Evolutionary conservation across 2,113 vertebrate species (phyloP), one percentile per base, ranked within the genome.

Genomic region (Cranoglanis bouderius): DNA sequence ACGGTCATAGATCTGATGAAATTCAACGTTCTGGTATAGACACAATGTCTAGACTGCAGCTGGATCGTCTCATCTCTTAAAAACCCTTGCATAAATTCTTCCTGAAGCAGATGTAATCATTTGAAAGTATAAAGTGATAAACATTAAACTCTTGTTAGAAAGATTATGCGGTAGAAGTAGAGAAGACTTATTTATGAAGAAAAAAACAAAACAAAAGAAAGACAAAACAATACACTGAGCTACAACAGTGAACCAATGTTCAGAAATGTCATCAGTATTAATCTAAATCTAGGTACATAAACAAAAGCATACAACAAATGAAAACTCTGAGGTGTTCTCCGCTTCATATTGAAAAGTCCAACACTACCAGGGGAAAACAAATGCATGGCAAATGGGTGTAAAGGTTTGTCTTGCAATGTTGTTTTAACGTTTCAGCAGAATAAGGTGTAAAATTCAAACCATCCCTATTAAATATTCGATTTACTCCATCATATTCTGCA

Each of bases 401-500:
- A 65, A n/a, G 10, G 63, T n/a, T 14, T n/a, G 63, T n/a, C 63
- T n/a, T 12, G 10, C 10, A n/a, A 0, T 1, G 29, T 65, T 32
- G 61, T 29, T 63, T 63, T 63, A n/a, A 32, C 10, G 9, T n/a
- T n/a, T 65, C 61, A 63, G 65, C 14, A 13, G 29, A 32, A 14
- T 32, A 32, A 16, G 12, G 13, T 67, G 63, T 67, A 70, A 18
- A 70, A 51, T 77, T 65, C 32, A 53, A 77, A 59, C 82, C 49
- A 46, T 12, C 19, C 51, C 53, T 53, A 67, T 82, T 67, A 75
- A 90, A 87, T 88, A 84, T 89, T 53, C 24, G 0, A 21, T 86
- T 90, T 38, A 63, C 24, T 18, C 81, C 65, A 87, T 82, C 84
- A 81, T 82, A 51, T 82, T 89, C 49, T 12, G 74, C 53, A 13